Percentiles rank a stretch among this genome's conserved stretches.
These are phyloP conservation scores for Rotaria magnacalcarata DNA, from an alignment of 2,888 invertebrate genomes.

Conservation along the genomic window DNA sequence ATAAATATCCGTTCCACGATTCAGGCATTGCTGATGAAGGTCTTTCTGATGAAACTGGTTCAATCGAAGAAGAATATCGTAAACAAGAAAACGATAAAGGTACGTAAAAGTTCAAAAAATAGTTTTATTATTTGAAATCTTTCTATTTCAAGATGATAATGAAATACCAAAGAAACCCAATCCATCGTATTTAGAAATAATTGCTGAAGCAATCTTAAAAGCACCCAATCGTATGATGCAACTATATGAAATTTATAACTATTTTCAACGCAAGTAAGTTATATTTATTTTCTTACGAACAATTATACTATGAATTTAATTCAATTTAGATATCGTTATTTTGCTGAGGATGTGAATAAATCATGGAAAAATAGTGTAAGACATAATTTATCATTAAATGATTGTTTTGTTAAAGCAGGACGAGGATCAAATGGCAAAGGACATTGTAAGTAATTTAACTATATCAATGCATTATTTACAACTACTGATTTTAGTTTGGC, in stretches of 20 bases:
- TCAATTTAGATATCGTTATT: conserved; percentile 37
- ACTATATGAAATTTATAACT: conserved; percentile 45
- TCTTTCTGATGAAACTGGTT: not conserved
- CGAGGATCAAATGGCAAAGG: conserved; percentile 46
- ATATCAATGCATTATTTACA: too few relatives aligned
- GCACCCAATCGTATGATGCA: conserved; percentile 43
- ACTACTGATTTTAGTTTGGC: conserved; percentile 6
- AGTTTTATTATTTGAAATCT: not conserved
- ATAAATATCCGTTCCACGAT: not conserved
- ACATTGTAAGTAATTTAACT: conserved; percentile 10
- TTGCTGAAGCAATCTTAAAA: conserved; percentile 44
- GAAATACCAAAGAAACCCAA: conserved; percentile 35
- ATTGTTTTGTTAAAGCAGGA: conserved; percentile 46
- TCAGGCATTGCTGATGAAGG: not conserved
- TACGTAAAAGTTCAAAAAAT: not conserved
- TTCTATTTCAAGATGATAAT: not conserved
- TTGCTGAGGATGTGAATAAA: conserved; percentile 45
- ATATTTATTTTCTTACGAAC: too few relatives aligned
- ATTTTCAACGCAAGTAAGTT: conserved; percentile 43
- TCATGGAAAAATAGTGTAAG: conserved; percentile 46
- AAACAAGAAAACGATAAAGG: not conserved
- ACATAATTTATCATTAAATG: conserved; percentile 46
- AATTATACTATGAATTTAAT: too few relatives aligned
- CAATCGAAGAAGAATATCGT: not conserved
- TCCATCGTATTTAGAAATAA: conserved; percentile 45